Percentiles rank a stretch among this genome's conserved stretches.
Evolutionary conservation across 2,888 invertebrate species (phyloP).

Genomic region (Cheilosia soror): DNA sequence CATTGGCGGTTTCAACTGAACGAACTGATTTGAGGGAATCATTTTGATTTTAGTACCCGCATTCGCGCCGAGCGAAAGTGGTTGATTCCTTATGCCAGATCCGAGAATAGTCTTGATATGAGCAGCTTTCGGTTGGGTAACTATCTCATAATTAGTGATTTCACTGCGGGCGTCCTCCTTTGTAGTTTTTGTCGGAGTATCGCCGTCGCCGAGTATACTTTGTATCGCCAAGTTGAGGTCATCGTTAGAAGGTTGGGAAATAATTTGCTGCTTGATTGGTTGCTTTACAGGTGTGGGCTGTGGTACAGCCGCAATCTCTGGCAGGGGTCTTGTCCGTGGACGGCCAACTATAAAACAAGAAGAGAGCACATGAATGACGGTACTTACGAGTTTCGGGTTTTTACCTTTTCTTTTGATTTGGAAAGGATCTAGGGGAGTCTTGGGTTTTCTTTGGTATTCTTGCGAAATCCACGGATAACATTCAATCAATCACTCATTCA

Average conservation of each 20-base stretch:
- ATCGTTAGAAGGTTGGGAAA: slow-evolving; percentile 78
- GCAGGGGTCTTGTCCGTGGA: slow-evolving; percentile 83
- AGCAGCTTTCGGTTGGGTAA: slow-evolving; percentile 77
- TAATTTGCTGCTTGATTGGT: slow-evolving; percentile 76
- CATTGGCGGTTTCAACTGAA: slow-evolving; percentile 81
- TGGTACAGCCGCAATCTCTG: slow-evolving; percentile 46
- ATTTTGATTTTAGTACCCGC: slow-evolving; percentile 82
- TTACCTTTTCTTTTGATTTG: slow-evolving; percentile 83
- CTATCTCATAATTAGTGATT: slow-evolving; percentile 78
- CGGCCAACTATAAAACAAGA: slow-evolving; percentile 83
- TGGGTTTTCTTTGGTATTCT: slow-evolving; percentile 77
- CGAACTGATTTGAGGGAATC: slow-evolving; percentile 82
- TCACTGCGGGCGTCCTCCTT: slow-evolving; percentile 75
- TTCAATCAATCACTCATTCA: slow-evolving; percentile 25
- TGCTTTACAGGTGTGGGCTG: slow-evolving; percentile 50
- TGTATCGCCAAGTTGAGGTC: slow-evolving; percentile 83
- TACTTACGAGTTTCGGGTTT: slow-evolving; percentile 21
- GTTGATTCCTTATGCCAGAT: slow-evolving; percentile 39
- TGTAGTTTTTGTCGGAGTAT: slow-evolving; percentile 71
- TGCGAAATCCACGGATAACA: slow-evolving; percentile 36
- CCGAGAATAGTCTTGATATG: slow-evolving; percentile 74
- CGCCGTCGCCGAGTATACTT: slow-evolving; percentile 81
- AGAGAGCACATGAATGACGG: slow-evolving; percentile 66
- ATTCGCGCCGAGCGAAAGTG: slow-evolving; percentile 62
- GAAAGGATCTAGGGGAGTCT: slow-evolving; percentile 81